Conservation (phyloP, 2,797 vertebrate species). For the Acridotheres tristis region DNA sequence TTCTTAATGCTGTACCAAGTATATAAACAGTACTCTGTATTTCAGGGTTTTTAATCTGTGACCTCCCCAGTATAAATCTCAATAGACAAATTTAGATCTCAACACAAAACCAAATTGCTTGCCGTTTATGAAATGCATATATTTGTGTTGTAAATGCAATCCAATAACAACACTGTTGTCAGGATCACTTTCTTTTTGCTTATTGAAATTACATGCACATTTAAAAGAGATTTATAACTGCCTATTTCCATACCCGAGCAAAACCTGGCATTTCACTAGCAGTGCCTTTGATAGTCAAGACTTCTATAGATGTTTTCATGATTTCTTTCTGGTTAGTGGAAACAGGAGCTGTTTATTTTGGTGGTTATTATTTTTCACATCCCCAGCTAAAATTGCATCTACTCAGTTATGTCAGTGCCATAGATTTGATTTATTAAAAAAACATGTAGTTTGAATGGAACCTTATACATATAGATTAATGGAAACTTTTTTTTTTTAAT, state of each 20-base stretch:
- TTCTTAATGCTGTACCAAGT: background rate
- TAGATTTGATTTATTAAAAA: background rate
- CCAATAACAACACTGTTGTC: background rate
- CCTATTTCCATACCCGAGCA: background rate
- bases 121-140: conserved; percentile 11
- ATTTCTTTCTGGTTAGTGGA: conserved; percentile 2
- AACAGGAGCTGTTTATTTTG: conserved; percentile 34
- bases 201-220: conserved; percentile 34
- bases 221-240: conserved; percentile 49
- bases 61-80: background rate
- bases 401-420: background rate
- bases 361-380: conserved; percentile 24
- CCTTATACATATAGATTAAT: background rate
- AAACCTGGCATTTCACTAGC: conserved; percentile 22
- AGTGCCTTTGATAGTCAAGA: conserved; percentile 43
- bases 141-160: conserved; percentile 29
- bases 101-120: background rate
- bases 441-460: background rate
- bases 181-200: background rate
- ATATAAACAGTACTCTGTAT: background rate
- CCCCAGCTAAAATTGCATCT: conserved; percentile 9
- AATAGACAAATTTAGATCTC: conserved; percentile 12
- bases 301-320: conserved; percentile 34
- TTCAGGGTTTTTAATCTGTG: background rate
- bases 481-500: background rate